phyloP scores from a whole-genome alignment of 2,888 invertebrate species.

The Sepioteuthis lessoniana region DNA sequence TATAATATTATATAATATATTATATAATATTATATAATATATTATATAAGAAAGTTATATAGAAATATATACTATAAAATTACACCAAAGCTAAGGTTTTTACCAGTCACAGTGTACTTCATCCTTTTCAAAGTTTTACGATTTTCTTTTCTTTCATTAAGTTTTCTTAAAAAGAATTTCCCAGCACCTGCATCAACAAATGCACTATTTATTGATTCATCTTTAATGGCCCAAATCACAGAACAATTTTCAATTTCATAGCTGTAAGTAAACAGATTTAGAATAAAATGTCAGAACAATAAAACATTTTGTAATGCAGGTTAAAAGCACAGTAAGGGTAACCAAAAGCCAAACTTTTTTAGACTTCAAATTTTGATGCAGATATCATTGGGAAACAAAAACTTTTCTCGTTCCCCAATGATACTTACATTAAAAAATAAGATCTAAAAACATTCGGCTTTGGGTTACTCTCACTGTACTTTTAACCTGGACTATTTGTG shows the following conservation, averaged over 20 bases:
- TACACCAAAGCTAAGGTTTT: not conserved
- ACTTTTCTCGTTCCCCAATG: no score
- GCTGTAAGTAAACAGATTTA: slow-evolving; percentile 63
- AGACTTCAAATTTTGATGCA: no score
- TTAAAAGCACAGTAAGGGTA: no score
- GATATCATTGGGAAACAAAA: no score
- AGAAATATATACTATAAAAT: not conserved
- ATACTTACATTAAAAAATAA: no score
- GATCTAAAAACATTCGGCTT: no score
- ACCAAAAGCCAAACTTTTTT: no score
- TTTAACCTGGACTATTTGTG: no score
- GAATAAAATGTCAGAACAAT: not conserved
- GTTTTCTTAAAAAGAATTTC: slow-evolving; percentile 84
- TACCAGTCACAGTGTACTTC: slow-evolving; percentile 60
- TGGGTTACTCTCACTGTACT: no score
- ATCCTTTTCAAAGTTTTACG: slow-evolving; percentile 65
- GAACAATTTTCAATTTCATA: slow-evolving; percentile 88
- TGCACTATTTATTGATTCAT: slow-evolving; percentile 91
- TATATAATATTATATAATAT: no score
- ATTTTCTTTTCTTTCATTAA: slow-evolving; percentile 63
- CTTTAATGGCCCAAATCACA: slow-evolving; percentile 94
- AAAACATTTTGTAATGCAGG: no score
- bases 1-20: no score
- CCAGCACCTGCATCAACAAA: slow-evolving; percentile 97
- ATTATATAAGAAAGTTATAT: not conserved